Conservation (phyloP, 2,888 invertebrate species). For the Amblyjoppa fuscipennis region DNA sequence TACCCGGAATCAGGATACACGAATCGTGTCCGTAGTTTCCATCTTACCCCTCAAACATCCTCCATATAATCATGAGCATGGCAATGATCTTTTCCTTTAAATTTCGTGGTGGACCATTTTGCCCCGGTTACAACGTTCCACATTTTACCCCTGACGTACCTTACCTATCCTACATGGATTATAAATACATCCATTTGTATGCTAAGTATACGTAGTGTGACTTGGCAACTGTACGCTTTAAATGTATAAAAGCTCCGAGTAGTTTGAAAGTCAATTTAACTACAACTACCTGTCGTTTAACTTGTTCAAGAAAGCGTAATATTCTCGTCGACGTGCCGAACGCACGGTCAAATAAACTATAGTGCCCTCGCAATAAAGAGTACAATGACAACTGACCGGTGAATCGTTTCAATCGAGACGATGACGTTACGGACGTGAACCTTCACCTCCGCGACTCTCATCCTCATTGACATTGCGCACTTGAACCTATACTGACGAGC, state of each 20-base stretch:
- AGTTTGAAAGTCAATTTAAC: conserved; percentile 53
- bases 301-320: conserved; percentile 16
- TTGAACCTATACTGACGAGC: conserved; percentile 33
- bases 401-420: conserved; percentile 17
- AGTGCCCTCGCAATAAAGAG: not conserved
- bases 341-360: not conserved
- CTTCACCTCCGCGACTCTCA: conserved; percentile 14
- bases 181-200: conserved; percentile 12
- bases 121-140: too few species aligned
- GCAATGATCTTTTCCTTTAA: too few species aligned
- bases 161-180: not conserved
- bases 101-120: too few species aligned
- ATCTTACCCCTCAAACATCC: too few species aligned
- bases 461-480: conserved; percentile 13
- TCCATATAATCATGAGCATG: too few species aligned
- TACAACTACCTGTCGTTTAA: conserved; percentile 22
- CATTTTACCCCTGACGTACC: not conserved
- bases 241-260: conserved; percentile 15
- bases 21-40: too few species aligned
- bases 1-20: too few species aligned
- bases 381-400: not conserved
- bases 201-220: conserved; percentile 11
- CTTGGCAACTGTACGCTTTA: not conserved
- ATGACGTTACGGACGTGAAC: conserved; percentile 12
- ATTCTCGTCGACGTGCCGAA: not conserved